Evolutionary conservation across 2,797 vertebrate species (phyloP).

Genomic region (Acipenser transmontanus): DNA sequence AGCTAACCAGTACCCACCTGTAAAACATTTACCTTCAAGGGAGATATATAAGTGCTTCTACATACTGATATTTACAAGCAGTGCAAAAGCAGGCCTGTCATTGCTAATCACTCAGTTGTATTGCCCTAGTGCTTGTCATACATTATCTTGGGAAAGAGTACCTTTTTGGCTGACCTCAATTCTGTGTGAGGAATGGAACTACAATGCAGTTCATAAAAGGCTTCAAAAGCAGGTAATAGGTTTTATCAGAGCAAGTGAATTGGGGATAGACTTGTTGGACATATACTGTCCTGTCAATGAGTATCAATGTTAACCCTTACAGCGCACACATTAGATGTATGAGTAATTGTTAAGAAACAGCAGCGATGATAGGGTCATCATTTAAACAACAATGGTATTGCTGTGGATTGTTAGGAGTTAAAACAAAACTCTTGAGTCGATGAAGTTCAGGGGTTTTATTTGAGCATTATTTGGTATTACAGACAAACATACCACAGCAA

Average conservation of each 20-base stretch:
- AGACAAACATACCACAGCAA: too few relatives aligned
- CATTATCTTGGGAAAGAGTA: constrained; percentile 6
- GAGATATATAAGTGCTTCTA: constrained; percentile 18
- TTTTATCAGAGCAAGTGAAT: constrained; percentile 31
- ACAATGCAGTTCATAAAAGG: constrained; percentile 25
- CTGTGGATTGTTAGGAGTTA: too few relatives aligned
- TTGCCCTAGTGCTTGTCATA: constrained; percentile 26
- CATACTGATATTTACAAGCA: constrained; percentile 24
- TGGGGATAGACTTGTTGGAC: too few relatives aligned
- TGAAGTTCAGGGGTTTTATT: too few relatives aligned
- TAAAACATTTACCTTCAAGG: constrained; percentile 13
- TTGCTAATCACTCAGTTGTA: constrained; percentile 30
- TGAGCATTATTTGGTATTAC: too few relatives aligned
- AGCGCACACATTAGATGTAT: too few relatives aligned
- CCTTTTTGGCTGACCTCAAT: background rate
- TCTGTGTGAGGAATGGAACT: constrained; percentile 30
- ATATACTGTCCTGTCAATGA: too few relatives aligned
- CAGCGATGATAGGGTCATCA: too few relatives aligned
- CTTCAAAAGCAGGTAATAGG: constrained; percentile 32
- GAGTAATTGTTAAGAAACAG: too few relatives aligned
- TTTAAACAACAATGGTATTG: too few relatives aligned
- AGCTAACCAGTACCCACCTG: constrained; percentile 17
- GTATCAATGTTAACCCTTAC: too few relatives aligned
- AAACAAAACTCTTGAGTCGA: too few relatives aligned
- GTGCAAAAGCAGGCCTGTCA: constrained; percentile 31